Base-by-base conservation (phyloP, 2,797 vertebrate genomes). In the Pangasius macronema region DNA sequence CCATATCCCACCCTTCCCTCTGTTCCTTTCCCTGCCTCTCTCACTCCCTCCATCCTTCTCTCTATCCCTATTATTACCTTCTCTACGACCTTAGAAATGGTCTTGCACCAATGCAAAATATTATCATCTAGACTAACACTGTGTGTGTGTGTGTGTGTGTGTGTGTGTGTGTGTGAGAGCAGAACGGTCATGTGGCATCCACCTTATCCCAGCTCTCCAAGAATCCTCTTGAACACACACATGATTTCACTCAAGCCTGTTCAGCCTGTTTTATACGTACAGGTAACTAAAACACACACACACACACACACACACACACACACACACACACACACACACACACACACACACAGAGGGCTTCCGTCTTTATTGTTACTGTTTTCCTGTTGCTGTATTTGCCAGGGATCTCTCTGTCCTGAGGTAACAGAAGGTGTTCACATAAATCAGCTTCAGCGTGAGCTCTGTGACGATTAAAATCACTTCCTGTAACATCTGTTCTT, bases 241-340 rank as follows among this genome's bases (percentile, higher is more conserved):
- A 99, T 0, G 90, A 98, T 82, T 99, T 99, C 94, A 96, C 96
- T 91, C 97, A 97, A 94, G 98, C 97, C 87, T 99, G 98, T 92
- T 94, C 95, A 10, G 90, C 94, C 89, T 99, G 98, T 95, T 99
- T 97, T 89, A 96, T 95, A 76, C 96, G 96, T 90, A 96, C 93
- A 96, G 98, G 98, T 99, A 95, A 30, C 39, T 24, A 30, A 53
- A 30, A 59, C 76, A 57, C 76, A 79, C 76, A 57, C 49, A 53
- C 73, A 22, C 75, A 77, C 75, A 76, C 49, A 55, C 75, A 55
- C 75, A 22, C 73, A 53, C 73, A 30, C 39, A 42, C 61, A 68
- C 33, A 76, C 72, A 75, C 72, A 75, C 46, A 75, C 22, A n/a
- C n/a, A n/a, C n/a, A n/a, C n/a, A n/a, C n/a, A n/a, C n/a, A n/a